phyloP scores from a whole-genome alignment of 1,140 invertebrate genomes.

The Agraylea sexmaculata region DNA sequence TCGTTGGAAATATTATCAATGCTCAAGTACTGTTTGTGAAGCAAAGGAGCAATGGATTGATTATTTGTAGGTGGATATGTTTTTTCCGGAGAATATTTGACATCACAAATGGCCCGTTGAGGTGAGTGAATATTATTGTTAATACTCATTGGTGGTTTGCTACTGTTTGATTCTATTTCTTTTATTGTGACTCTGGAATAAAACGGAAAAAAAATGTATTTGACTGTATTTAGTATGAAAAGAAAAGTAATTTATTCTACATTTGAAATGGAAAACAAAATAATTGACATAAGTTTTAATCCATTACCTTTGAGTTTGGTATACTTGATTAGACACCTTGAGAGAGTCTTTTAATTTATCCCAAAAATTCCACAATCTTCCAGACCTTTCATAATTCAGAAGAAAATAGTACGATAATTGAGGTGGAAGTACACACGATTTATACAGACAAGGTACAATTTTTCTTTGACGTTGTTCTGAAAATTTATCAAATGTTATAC shows the following conservation, averaged over 20 bases:
- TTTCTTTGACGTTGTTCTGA: conserved; percentile 45
- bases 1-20: too few species aligned
- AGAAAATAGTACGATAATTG: conserved; percentile 43
- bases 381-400: conserved; percentile 42
- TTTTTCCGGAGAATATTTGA: too few species aligned
- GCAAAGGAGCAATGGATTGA: too few species aligned
- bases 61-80: too few species aligned
- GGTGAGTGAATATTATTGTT: too few species aligned
- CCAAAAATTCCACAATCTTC: conserved; percentile 49
- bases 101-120: too few species aligned
- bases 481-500: neutral
- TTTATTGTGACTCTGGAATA: conserved; percentile 9
- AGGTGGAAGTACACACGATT: conserved; percentile 43
- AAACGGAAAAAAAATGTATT: too few species aligned
- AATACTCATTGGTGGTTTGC: neutral
- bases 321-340: neutral
- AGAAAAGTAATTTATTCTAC: too few species aligned
- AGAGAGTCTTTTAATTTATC: conserved; percentile 42
- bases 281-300: conserved; percentile 1
- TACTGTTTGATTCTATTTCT: conserved; percentile 6
- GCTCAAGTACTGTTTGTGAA: too few species aligned
- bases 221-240: too few species aligned
- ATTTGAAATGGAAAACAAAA: too few species aligned
- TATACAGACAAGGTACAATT: conserved; percentile 54
- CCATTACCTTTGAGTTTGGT: neutral